Base-by-base conservation (phyloP, 2,113 vertebrate species). In the Hemiprocne comata region DNA sequence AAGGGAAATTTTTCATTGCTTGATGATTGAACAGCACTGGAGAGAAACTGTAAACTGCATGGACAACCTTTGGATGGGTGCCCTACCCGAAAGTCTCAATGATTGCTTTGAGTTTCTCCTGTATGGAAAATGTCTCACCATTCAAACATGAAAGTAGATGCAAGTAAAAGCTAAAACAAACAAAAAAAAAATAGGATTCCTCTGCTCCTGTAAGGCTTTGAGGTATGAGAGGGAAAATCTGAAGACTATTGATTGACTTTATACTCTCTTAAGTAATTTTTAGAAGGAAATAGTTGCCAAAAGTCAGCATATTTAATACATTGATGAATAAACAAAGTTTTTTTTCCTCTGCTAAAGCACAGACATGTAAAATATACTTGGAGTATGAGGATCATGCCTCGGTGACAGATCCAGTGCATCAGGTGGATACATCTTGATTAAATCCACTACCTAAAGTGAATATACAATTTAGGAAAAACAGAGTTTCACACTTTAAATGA, bases 401-500 rank as follows among this genome's bases (percentile, higher is more conserved):
- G 55, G 60, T 66, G 81, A 71, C 40, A 94, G 77, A 78, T 69
- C 85, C 60, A 79, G 69, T 54, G 58, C 76, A 31, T 88, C 29
- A 55, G 34, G 44, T 51, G 33, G 20, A 53, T 15, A 21, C 7
- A 51, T 42, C 89, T 28, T 66, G 91, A 96, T 93, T 95, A 93
- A 74, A 84, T 38, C 54, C 31, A 71, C 65, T 55, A 72, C 61
- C 64, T 62, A 67, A 86, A 57, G 50, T 69, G 93, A 97, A 97
- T 96, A 97, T 46, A 86, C 44, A 86, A 73, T 60, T 90, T 71
- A 48, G 53, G 54, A 67, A 93, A 94, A 79, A 61, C 15, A 72
- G 69, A 90, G 64, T 93, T 82, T 40, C 34, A 76, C 97, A 96
- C 89, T 85, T 93, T 67, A 93, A 97, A 96, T 64, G 95, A 97